Base-by-base conservation (phyloP, 2,888 invertebrate genomes). In the Agapostemon virescens region DNA sequence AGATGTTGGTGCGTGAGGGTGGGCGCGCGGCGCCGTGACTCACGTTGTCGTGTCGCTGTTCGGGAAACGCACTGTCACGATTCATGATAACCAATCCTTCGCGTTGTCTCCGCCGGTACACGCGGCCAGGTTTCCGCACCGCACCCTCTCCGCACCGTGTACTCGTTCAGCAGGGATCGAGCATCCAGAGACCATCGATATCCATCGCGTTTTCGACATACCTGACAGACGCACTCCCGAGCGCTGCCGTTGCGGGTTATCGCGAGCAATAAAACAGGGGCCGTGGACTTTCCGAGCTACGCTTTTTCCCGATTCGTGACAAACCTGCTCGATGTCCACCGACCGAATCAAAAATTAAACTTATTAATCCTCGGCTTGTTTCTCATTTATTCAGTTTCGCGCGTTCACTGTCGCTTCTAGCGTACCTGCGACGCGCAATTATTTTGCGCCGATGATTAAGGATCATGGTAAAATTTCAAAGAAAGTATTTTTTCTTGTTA, bases 141-240 rank as follows among this genome's bases (percentile, higher is more conserved):
- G 68, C 73, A 38, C 55, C 63, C 58, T 49, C 49, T n/a, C 49
- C 72, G 61, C n/a, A n/a, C 55, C 78, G 70, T 69, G 74, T 75
- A 82, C 80, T 84, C 82, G 86, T 77, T 78, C 64, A 72, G 82
- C 85, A 36, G 85, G 63, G 45, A 72, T 74, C 72, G 86, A 86
- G 85, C 87, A 86, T 85, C 87, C 87, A 80, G 87, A 78, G 81
- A 79, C 76, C 87, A 85, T 86, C 81, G 86, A 85, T 85, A 83
- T 81, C 77, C 85, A 83, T 86, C 75, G 73, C 81, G 69, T 69
- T 76, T 79, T 84, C 84, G 77, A 81, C 78, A 72, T 74, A 77
- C 72, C 66, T 79, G 86, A 86, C 86, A 82, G 81, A 79, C 77
- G 66, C 74, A 76, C 79, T 69, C 63, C 42, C 69, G 74, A 11